Evolutionary conservation across 2,797 vertebrate species (phyloP).

Genomic region (Chromis chromis): DNA sequence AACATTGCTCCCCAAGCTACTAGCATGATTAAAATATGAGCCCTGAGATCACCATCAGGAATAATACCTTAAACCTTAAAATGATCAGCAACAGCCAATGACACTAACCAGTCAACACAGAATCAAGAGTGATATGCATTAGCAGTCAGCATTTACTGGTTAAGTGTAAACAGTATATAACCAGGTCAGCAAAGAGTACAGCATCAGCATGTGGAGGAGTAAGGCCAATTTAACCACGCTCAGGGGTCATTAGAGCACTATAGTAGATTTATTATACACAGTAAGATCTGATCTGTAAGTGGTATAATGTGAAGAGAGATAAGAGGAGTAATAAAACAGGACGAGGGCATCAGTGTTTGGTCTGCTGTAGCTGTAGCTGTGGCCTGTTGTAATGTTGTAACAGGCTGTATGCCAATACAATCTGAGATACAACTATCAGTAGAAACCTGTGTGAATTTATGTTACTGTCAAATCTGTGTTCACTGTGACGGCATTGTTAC

Average conservation of each 20-base stretch:
- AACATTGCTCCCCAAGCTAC: not conserved
- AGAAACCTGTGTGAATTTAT: not conserved
- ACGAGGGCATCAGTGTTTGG: constrained; percentile 4
- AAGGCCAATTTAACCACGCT: constrained; percentile 3
- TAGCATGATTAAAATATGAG: too few species aligned
- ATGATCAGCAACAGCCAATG: too few species aligned
- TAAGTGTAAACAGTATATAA: constrained; percentile 18
- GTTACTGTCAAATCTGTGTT: not conserved
- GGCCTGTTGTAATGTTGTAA: not conserved
- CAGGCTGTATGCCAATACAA: not conserved
- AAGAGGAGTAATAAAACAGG: not conserved
- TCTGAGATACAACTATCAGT: not conserved
- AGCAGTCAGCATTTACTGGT: constrained; percentile 6
- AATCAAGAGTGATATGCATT: too few species aligned
- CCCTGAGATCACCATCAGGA: too few species aligned
- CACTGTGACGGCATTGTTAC: not conserved
- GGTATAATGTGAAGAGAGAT: constrained; percentile 16
- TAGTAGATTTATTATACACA: not conserved
- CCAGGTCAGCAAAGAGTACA: constrained; percentile 5
- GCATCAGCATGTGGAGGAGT: constrained; percentile 10
- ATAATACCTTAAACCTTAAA: too few species aligned
- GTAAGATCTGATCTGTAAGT: constrained; percentile 23
- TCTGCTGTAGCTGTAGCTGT: too few species aligned
- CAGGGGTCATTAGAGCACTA: constrained; percentile 40
- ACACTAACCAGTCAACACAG: not conserved